Base-by-base conservation (phyloP, 2,797 vertebrate species). In the Hydrolagus colliei region DNA sequence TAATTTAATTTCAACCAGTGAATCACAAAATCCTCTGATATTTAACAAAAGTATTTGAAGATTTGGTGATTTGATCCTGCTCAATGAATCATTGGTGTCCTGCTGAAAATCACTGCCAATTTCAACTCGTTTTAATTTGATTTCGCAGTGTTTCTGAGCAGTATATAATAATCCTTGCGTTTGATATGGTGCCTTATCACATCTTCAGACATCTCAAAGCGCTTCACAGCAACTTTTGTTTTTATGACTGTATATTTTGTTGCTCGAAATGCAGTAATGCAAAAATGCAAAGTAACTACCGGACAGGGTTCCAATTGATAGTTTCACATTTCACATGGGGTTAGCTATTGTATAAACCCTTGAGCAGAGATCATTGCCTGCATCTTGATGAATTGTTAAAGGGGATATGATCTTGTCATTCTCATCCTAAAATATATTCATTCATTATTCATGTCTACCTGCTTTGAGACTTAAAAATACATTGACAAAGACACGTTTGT, bases 21-120 rank as follows among this genome's bases (percentile, higher is more conserved):
- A 52, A 52, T 52, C 41, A 32, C 27, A 84, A 84, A 84, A 4
- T 18, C 5, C 16, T n/a, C 32, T 84, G 79, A 52, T 35, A 68
- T 35, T 11, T 35, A 41, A n/a, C 63, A 10, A 10, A n/a, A 71
- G 41, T 68, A 32, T 71, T 82, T 82, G 35, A 84, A n/a, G 20
- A 71, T 68, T 41, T 67, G 41, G 41, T 52, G 41, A 52, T 52
- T 52, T 6, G 41, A 52, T 71, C 32, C 67, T 35, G n/a, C 18
- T 71, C 18, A 71, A 27, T 32, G 27, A 68, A 71, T 14, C 35
- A 32, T n/a, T 84, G 65, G 22, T 18, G 32, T 52, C 14, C 20
- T 84, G 79, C 67, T 84, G 10, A 18, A 71, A 84, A 84, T 84
- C 79, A 32, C 16, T 84, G 79, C 79, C 14, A 68, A 20, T 18